phyloP scores from a whole-genome alignment of 1,140 invertebrate species.

The Drosophila repletoides region DNA sequence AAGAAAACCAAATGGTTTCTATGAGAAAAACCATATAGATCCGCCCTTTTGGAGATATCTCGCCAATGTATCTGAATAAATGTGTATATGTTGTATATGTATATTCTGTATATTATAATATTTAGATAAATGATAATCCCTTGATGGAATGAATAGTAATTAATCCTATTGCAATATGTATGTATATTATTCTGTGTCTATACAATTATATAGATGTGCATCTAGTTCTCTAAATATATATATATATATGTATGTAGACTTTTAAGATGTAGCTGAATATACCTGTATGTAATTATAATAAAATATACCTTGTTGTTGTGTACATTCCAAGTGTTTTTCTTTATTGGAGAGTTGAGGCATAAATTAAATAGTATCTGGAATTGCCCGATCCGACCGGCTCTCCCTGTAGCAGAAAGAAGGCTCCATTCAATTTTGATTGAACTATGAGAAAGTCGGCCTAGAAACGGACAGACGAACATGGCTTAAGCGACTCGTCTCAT shows the following conservation, averaged over 20 bases:
- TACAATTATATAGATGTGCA: slow-evolving; percentile 9
- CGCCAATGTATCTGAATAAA: no score
- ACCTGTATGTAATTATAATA: slow-evolving; percentile 21
- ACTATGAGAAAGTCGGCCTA: no score
- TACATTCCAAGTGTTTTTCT: neutral
- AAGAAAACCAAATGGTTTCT: neutral
- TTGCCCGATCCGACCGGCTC: no score
- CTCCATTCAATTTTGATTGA: no score
- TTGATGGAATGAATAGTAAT: no score
- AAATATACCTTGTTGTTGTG: slow-evolving; percentile 17
- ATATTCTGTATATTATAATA: no score
- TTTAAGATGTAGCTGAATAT: slow-evolving; percentile 13
- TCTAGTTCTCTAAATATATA: slow-evolving; percentile 14
- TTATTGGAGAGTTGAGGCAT: neutral
- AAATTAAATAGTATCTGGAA: no score
- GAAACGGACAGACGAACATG: no score
- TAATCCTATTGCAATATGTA: neutral
- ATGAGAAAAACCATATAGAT: no score
- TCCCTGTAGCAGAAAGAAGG: no score
- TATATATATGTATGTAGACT: slow-evolving; percentile 25
- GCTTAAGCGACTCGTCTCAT: no score
- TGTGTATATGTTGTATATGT: neutral
- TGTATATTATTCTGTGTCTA: slow-evolving; percentile 3
- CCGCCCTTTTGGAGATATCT: no score
- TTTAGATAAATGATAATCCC: slow-evolving; percentile 1